Conservation (phyloP, 1,140 invertebrate species). For the Zophobas atratus region DNA sequence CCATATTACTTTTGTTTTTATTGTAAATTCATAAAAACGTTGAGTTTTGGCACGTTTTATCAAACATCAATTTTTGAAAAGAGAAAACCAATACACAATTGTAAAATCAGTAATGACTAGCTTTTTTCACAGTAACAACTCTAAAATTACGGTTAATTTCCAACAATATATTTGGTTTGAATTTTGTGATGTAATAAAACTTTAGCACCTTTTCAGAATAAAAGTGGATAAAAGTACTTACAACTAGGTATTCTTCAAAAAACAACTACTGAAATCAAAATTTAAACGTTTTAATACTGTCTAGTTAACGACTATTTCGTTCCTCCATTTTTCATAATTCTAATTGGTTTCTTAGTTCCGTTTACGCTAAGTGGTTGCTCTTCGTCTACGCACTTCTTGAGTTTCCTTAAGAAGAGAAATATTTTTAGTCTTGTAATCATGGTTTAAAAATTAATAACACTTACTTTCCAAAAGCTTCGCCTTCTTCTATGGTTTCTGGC, state of each 20-base stretch:
- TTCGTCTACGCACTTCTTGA: constrained; percentile 1
- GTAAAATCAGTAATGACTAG: neutral
- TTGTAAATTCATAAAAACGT: neutral
- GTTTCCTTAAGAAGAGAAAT: constrained; percentile 13
- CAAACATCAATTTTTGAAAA: constrained; percentile 10
- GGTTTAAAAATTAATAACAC: constrained; percentile 19
- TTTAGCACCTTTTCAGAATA: constrained; percentile 11
- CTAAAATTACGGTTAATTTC: neutral
- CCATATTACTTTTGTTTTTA: too few species aligned
- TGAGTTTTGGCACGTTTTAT: constrained; percentile 9
- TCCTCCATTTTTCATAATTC: constrained; percentile 4
- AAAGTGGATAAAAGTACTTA: neutral
- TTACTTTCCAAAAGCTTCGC: constrained; percentile 78
- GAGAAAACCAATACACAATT: neutral
- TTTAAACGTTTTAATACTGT: constrained; percentile 18
- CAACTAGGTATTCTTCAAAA: neutral
- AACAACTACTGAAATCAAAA: neutral
- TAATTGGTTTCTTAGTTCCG: neutral
- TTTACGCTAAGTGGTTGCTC: constrained; percentile 17
- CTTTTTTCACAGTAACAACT: neutral
- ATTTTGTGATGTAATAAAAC: constrained; percentile 28
- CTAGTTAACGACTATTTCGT: neutral
- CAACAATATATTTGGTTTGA: neutral
- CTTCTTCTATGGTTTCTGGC: constrained; percentile 83
- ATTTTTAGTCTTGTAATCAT: neutral